Percentiles rank a stretch among this genome's conserved stretches.
phyloP scores from a whole-genome alignment of 2,113 vertebrate species.

The Notarius lentiginosus region DNA sequence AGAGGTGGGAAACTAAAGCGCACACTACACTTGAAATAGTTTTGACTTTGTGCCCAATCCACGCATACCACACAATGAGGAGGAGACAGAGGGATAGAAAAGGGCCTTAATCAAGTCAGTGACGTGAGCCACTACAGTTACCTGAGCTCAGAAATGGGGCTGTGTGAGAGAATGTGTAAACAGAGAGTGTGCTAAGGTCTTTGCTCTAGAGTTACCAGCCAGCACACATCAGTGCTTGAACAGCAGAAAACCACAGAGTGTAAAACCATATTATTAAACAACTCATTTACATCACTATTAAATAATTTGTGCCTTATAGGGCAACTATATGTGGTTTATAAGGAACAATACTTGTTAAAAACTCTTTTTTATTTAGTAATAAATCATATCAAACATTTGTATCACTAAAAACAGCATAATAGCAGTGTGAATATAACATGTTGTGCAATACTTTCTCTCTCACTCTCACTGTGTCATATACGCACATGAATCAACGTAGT shows the following conservation, averaged over 20 bases:
- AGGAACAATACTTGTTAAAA: background rate
- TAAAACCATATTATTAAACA: background rate
- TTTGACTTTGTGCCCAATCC: conserved; percentile 4
- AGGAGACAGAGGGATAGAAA: background rate
- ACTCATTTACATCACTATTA: conserved; percentile 5
- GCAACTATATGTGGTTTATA: too few relatives aligned
- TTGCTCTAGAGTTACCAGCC: conserved; percentile 41
- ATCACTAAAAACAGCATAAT: background rate
- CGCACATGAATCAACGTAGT: background rate
- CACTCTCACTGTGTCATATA: conserved; percentile 10
- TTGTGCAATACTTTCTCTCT: conserved; percentile 23
- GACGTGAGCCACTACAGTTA: conserved; percentile 23
- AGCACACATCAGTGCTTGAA: conserved; percentile 26
- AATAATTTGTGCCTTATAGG: too few relatives aligned
- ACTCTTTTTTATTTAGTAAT: background rate
- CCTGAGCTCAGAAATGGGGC: conserved; percentile 26
- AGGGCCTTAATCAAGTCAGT: background rate
- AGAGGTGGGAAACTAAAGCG: background rate
- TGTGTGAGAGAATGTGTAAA: background rate
- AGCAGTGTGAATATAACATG: background rate
- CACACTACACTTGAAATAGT: background rate
- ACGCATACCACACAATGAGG: conserved; percentile 10
- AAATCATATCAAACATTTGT: background rate
- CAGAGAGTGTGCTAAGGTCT: background rate
- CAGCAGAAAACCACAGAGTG: background rate